Evolutionary conservation across 2,113 vertebrate species (phyloP), one percentile per base, ranked within the genome.

Genomic region (Lampris incognitus): DNA sequence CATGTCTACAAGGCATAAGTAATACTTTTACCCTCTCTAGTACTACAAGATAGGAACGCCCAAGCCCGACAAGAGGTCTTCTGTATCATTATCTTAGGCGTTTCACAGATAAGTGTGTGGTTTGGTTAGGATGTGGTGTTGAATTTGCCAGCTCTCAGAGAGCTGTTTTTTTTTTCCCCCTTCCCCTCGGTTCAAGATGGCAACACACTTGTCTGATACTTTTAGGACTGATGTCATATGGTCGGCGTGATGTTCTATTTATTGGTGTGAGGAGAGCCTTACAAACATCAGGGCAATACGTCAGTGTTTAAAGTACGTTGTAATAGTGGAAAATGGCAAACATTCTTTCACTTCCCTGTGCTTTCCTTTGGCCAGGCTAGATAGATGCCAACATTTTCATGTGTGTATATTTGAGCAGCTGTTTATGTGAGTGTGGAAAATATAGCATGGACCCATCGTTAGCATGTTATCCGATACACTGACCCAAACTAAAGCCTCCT

Each of bases 101-200:
- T 89, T 91, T 92, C 90, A 85, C 91, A 91, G 87, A 79, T 72
- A 77, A 67, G 89, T 91, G 91, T 78, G 88, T 79, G 69, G 85
- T 89, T 92, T 90, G 80, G 56, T 79, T 8, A 69, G 74, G 85
- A 85, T 85, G 85, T 80, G 86, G 90, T 88, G 91, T 92, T 79
- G 88, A 92, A 92, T 93, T 74, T 93, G 77, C 72, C 91, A 83
- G 82, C 76, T 75, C 58, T 76, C 85, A 72, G 88, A 89, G 85
- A 91, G 81, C 71, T 66, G 70, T 82, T 79, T 82, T 85, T 71
- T 71, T 61, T 85, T 58, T 24, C 24, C 24, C 37, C 38, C n/a
- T 55, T 55, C n/a, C 10, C 58, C 65, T 65, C 83, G 81, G 87
- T 89, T 85, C 57, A 40, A 40, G 11, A 66, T 67, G 64, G 50